Base-by-base conservation (phyloP, 2,113 vertebrate species). In the Lasiurus cinereus region DNA sequence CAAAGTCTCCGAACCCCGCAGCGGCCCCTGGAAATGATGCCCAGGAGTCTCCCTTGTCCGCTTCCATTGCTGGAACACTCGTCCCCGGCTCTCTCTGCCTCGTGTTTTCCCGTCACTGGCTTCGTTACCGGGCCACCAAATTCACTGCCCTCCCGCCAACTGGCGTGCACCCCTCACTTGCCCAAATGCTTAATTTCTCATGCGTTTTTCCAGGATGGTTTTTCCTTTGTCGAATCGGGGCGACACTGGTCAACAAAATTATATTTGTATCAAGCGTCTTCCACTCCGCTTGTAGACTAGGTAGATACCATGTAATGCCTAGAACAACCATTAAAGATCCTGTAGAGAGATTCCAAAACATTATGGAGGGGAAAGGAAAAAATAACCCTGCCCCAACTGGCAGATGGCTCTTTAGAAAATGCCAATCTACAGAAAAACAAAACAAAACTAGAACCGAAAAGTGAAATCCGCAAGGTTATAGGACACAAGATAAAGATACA, bases 131-230 rank as follows among this genome's bases (percentile, higher is more conserved):
- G 43, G 1, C 46, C 12, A 31, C 43, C 16, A 62, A 39, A 74
- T 7, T 69, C 27, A 43, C 31, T 36, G 48, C 74, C 83, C 29
- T 43, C 3, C 27, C 15, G 2, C 36, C 31, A 14, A 9, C 16
- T 5, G 19, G 15, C 4, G 22, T 6, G 64, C 27, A 24, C 10
- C 2, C 18, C 6, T 0, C 4, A 1, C 12, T 16, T 36, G 46
- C 52, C 16, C 7, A 39, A 73, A 52, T 29, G 29, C 11, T 43
- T 91, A 10, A 43, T 43, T 67, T 78, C 31, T 67, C n/a, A 31
- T n/a, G 5, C 1, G 15, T n/a, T n/a, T 31, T 67, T 67, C 14
- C 14, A 64, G n/a, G 16, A 67, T n/a, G 8, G 14, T 67, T n/a
- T n/a, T 67, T 15, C 64, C 31, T 67, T 67, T 16, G 31, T 67